Percentiles rank a stretch among this genome's conserved stretches.
phyloP scores from a whole-genome alignment of 2,797 vertebrate genomes.

The Tachyglossus aculeatus region DNA sequence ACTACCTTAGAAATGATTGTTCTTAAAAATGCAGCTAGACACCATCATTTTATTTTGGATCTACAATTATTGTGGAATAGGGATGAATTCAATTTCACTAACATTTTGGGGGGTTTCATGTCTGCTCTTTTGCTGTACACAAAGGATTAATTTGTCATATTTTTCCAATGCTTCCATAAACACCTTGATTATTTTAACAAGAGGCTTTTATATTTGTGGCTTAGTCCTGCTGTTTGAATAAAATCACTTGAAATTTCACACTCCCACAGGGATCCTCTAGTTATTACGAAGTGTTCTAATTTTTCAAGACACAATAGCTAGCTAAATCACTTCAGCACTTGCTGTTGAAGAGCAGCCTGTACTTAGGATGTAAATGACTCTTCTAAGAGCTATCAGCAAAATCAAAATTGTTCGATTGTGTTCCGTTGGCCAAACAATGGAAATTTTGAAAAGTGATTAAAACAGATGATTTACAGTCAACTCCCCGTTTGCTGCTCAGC shows the following conservation, averaged over 20 bases:
- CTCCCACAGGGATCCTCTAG: neutral
- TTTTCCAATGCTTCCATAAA: slow-evolving; percentile 5
- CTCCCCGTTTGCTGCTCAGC: no score
- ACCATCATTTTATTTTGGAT: no score
- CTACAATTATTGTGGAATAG: no score
- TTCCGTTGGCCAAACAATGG: slow-evolving; percentile 21
- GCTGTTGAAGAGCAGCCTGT: slow-evolving; percentile 13
- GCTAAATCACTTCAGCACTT: slow-evolving; percentile 16
- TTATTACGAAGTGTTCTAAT: neutral
- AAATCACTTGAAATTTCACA: slow-evolving; percentile 19
- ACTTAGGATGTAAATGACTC: slow-evolving; percentile 34
- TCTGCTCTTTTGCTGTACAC: neutral
- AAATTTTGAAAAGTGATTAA: slow-evolving; percentile 24
- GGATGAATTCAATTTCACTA: no score
- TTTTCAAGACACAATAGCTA: neutral
- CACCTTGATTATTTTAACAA: neutral
- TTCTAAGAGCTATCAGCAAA: slow-evolving; percentile 20
- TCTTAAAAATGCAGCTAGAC: no score
- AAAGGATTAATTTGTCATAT: neutral
- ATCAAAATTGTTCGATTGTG: slow-evolving; percentile 45
- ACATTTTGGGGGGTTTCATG: neutral
- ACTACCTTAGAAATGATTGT: no score
- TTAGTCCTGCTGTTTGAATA: slow-evolving; percentile 10
- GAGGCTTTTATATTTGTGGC: slow-evolving; percentile 9
- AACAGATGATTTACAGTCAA: slow-evolving; percentile 22